Evolutionary conservation across 2,888 invertebrate species (phyloP).

Genomic region (Dicranocentrus wangi): DNA sequence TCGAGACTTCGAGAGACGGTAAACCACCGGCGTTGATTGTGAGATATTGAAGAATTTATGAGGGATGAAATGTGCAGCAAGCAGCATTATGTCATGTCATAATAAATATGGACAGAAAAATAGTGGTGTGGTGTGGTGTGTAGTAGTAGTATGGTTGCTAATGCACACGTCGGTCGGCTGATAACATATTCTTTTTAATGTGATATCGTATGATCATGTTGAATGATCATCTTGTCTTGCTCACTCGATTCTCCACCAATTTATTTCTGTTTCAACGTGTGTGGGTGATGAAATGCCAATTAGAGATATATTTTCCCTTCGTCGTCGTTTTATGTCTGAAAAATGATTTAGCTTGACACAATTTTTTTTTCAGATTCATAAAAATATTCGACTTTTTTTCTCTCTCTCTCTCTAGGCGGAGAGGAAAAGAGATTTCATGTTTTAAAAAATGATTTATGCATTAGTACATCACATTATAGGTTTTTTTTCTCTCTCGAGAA

Average conservation of each 20-base stretch:
- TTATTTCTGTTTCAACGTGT: constrained; percentile 54
- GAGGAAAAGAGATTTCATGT: constrained; percentile 14
- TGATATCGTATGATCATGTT: constrained; percentile 26
- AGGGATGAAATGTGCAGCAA: constrained; percentile 60
- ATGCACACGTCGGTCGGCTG: background rate
- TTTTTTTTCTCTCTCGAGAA: background rate
- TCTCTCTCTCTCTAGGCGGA: background rate
- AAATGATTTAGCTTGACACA: constrained; percentile 47
- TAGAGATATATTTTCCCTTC: constrained; percentile 49
- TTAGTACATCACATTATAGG: constrained; percentile 3
- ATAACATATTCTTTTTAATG: background rate
- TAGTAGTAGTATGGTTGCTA: constrained; percentile 15
- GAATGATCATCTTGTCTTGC: constrained; percentile 27
- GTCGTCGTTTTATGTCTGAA: constrained; percentile 44
- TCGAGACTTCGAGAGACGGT: constrained; percentile 48
- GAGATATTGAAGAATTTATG: constrained; percentile 63
- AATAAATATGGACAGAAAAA: constrained; percentile 49
- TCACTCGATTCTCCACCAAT: constrained; percentile 33
- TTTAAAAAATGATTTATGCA: constrained; percentile 43
- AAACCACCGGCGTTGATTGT: constrained; percentile 65
- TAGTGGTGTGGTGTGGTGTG: constrained; percentile 9
- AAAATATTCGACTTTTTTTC: constrained; percentile 16
- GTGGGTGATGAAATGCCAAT: constrained; percentile 68
- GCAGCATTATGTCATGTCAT: constrained; percentile 46
- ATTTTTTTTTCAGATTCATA: constrained; percentile 11